Evolutionary conservation across 2,797 vertebrate genomes (phyloP).

Genomic region (Thamnophis elegans): DNA sequence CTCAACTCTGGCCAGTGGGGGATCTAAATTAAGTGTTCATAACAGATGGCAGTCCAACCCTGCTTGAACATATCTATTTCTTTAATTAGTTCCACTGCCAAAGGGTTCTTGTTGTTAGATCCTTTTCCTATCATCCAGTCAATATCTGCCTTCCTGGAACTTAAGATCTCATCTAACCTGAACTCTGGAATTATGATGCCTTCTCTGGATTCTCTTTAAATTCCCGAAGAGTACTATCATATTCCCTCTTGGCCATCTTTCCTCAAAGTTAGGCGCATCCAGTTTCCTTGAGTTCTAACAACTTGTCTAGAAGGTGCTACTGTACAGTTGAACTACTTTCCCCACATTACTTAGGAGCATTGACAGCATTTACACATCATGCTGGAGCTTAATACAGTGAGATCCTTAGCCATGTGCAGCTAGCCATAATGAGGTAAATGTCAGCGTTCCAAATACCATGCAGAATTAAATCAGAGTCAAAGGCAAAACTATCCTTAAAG

Average conservation of each 20-base stretch:
- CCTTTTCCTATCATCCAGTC: background rate
- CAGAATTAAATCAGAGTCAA: too few relatives aligned
- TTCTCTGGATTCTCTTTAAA: background rate
- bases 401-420: background rate
- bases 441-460: too few relatives aligned
- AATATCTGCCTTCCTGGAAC: background rate
- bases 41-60: background rate
- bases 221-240: background rate
- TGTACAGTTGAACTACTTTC: background rate
- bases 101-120: background rate
- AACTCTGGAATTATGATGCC: background rate
- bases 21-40: background rate
- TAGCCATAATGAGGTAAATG: background rate
- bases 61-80: background rate
- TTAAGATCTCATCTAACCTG: background rate
- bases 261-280: background rate
- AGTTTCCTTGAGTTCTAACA: background rate
- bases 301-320: background rate
- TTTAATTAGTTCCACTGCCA: background rate
- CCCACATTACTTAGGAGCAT: background rate
- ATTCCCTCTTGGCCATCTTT: background rate
- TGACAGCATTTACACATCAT: background rate
- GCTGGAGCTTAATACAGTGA: background rate
- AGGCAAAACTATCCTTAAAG: too few relatives aligned
- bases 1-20: background rate